Base-by-base conservation (phyloP, 2,113 vertebrate species). In the Etheostoma spectabile region DNA sequence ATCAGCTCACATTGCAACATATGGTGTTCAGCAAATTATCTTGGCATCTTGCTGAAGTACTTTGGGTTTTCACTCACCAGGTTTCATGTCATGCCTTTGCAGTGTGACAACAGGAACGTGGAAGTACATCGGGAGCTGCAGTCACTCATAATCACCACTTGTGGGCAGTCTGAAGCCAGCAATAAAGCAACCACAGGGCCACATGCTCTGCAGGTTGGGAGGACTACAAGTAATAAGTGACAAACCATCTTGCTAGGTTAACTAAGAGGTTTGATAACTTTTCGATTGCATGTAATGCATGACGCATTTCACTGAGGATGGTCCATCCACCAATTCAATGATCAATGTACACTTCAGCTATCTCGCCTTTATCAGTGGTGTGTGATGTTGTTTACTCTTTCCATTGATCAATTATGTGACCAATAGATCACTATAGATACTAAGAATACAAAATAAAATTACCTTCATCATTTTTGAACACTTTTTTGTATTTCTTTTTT, bases 131-230 rank as follows among this genome's bases (percentile, higher is more conserved):
- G 30, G 15, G 30, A 66, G 53, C 75, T 91, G 83, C 64, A 87
- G 63, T 83, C 8, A 38, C 55, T n/a, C 8, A 6, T 24, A 56
- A 10, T 27, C 46, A 74, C 87, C 88, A 88, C 90, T 86, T 88
- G 90, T 76, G 78, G 88, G 79, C 52, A 80, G 51, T 46, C 74
- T 88, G 51, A 51, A 72, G 16, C 77, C 76, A 76, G 27, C 21
- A 71, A 83, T 66, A 45, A 79, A 46, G 64, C 52, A 18, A 59
- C 48, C 46, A 19, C 22, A 22, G 21, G 27, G 18, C 8, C 22
- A 6, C 38, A 11, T 42, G 2, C 10, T 42, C 10, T 42, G 38
- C 2, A 8, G 35, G 35, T 35, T 42, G 46, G 15, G 0, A 16
- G 11, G 8, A 45, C 8, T 6, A 3, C 18, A 5, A 12, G 22